These are phyloP conservation scores for Lanistes nyassanus DNA, from an alignment of 1,140 invertebrate species.

Conservation along the genomic window DNA sequence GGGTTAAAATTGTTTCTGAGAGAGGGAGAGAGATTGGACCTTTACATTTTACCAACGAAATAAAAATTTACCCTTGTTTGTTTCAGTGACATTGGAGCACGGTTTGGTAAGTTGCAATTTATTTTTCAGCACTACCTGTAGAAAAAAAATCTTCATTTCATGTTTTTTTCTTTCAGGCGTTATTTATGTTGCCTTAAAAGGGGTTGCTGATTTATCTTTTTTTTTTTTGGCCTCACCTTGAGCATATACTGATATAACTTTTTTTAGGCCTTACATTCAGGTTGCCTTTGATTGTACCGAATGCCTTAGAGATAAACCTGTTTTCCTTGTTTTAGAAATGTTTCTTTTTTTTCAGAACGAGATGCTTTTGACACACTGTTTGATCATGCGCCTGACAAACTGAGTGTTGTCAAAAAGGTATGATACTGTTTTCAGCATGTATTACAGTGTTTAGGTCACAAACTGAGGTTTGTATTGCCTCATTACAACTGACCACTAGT, in stretches of 20 bases:
- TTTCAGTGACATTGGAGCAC: constrained; percentile 85
- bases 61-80: constrained; percentile 31
- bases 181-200: background rate
- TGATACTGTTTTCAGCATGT: background rate
- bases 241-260: no score
- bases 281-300: background rate
- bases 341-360: constrained; percentile 67
- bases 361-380: constrained; percentile 99
- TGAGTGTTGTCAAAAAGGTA: constrained; percentile 97
- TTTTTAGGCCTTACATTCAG: no score
- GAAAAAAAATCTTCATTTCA: background rate
- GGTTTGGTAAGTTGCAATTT: constrained; percentile 72
- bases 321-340: background rate
- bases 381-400: constrained; percentile 96
- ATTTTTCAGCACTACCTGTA: background rate
- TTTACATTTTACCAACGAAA: background rate
- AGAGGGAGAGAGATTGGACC: no score
- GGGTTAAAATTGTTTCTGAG: no score
- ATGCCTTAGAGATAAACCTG: background rate
- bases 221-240: no score
- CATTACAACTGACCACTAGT: no score
- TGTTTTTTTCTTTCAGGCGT: background rate
- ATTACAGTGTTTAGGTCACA: background rate
- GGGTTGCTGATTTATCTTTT: no score
- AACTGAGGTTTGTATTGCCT: no score